Percentiles rank a stretch among this genome's conserved stretches.
These are phyloP conservation scores for Pelobates cultripes DNA, from an alignment of 2,797 vertebrate species.

Conservation along the genomic window DNA sequence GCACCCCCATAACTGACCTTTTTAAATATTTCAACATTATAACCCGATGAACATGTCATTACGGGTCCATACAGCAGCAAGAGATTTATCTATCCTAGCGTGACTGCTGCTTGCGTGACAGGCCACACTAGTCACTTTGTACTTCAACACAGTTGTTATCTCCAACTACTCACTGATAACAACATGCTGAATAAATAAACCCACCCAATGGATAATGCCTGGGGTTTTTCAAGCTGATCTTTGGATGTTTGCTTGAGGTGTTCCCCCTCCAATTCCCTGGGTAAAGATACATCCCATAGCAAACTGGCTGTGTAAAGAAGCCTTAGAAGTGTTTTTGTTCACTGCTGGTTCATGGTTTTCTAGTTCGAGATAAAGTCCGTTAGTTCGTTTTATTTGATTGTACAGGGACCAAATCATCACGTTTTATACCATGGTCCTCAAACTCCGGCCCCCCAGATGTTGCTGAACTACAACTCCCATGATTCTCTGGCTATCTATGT, in stretches of 20 bases:
- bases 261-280: not conserved
- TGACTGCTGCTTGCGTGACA: not conserved
- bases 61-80: not conserved
- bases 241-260: not conserved
- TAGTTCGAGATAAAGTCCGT: too few relatives aligned
- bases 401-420: too few relatives aligned
- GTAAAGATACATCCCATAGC: not conserved
- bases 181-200: not conserved
- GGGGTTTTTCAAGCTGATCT: not conserved
- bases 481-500: too few relatives aligned
- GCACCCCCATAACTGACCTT: too few relatives aligned
- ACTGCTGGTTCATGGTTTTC: too few relatives aligned
- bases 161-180: not conserved
- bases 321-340: too few relatives aligned
- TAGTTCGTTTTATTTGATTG: too few relatives aligned
- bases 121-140: not conserved
- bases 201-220: not conserved
- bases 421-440: too few relatives aligned
- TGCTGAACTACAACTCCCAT: too few relatives aligned
- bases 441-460: too few relatives aligned
- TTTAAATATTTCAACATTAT: too few relatives aligned
- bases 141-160: not conserved
- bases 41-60: too few relatives aligned
- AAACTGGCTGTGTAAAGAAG: not conserved
- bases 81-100: not conserved